A percentile compares a stretch with the other conserved stretches of the same genome.
Evolutionary conservation across 2,888 invertebrate genomes (phyloP).

Genomic region (Noctuana brunneofusca): DNA sequence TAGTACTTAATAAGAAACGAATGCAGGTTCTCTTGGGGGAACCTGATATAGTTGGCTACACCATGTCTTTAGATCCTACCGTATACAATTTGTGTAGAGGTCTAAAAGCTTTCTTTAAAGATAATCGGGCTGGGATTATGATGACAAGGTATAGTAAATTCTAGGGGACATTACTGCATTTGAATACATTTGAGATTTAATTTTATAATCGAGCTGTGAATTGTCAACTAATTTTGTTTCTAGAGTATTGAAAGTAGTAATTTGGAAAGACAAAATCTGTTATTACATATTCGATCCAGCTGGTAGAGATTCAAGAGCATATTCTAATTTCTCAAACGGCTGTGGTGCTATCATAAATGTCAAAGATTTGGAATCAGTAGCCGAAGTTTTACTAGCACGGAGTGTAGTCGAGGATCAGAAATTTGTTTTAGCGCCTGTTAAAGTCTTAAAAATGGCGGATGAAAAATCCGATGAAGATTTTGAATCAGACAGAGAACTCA

Average conservation of each 20-base stretch:
- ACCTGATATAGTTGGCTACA: conserved; percentile 75
- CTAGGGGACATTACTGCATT: background rate
- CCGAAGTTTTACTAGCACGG: conserved; percentile 76
- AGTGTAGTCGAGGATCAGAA: conserved; percentile 76
- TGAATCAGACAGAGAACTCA: conserved; percentile 74
- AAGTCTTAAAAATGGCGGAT: conserved; percentile 72
- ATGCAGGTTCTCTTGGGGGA: conserved; percentile 73
- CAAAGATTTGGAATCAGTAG: conserved; percentile 73
- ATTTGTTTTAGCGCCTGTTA: conserved; percentile 74
- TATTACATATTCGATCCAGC: conserved; percentile 86
- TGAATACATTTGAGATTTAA: no score
- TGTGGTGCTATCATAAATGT: conserved; percentile 82
- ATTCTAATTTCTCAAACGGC: conserved; percentile 74
- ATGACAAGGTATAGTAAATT: conserved; percentile 57
- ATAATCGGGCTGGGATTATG: conserved; percentile 78
- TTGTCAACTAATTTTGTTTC: conserved; percentile 9
- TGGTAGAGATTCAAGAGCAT: conserved; percentile 79
- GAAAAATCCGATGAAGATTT: conserved; percentile 72
- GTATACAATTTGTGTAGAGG: conserved; percentile 80
- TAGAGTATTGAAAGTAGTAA: conserved; percentile 74
- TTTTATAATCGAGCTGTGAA: no score
- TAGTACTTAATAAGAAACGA: conserved; percentile 64
- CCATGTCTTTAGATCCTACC: conserved; percentile 72
- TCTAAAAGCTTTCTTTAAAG: conserved; percentile 79
- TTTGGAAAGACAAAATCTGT: conserved; percentile 83